Evolutionary conservation across 1,140 invertebrate species (phyloP).

Genomic region (Zaprionus africanus): DNA sequence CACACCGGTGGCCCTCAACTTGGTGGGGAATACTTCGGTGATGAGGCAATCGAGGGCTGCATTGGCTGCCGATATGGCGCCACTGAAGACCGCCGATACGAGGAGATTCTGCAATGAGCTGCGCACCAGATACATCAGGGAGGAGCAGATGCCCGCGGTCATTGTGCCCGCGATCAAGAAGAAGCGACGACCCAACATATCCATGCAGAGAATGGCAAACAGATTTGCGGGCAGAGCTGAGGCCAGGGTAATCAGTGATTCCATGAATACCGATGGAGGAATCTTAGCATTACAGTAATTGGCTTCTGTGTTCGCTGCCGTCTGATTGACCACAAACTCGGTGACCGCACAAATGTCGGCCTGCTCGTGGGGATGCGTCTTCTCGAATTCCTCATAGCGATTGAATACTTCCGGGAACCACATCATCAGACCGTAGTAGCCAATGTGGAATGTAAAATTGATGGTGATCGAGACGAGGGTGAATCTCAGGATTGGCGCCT

Average conservation of each 20-base stretch:
- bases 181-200: conserved; percentile 94
- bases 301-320: conserved; percentile 86
- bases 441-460: conserved; percentile 95
- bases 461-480: conserved; percentile 93
- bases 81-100: conserved; percentile 93
- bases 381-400: conserved; percentile 91
- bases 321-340: conserved; percentile 88
- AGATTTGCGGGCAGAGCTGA: conserved; percentile 93
- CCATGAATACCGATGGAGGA: conserved; percentile 91
- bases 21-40: conserved; percentile 95
- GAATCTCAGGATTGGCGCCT: conserved; percentile 91
- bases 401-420: conserved; percentile 96
- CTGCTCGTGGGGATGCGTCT: conserved; percentile 86
- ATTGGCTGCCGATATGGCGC: conserved; percentile 94
- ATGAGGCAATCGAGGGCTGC: conserved; percentile 94
- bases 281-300: conserved; percentile 89
- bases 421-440: conserved; percentile 95
- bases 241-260: conserved; percentile 93
- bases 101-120: conserved; percentile 92
- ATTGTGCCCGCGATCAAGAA: conserved; percentile 95
- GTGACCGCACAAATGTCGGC: conserved; percentile 92
- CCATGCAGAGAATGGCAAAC: conserved; percentile 90
- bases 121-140: conserved; percentile 92
- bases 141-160: conserved; percentile 93
- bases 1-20: conserved; percentile 92